Evolutionary conservation across 1,140 invertebrate species (phyloP).

Genomic region (Temnothorax longispinosus): DNA sequence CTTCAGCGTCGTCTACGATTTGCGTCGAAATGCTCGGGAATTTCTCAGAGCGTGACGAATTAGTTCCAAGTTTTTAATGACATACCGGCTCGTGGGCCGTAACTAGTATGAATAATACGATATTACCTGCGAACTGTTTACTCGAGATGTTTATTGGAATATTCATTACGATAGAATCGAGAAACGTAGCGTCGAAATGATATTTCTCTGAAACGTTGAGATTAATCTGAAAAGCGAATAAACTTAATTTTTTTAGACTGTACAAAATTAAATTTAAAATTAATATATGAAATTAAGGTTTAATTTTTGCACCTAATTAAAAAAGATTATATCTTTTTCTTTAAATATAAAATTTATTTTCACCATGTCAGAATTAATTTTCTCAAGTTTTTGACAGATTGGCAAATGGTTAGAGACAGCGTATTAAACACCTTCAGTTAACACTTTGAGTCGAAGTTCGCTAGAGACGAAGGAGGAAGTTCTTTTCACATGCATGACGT

Average conservation of each 20-base stretch:
- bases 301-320: background rate
- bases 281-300: background rate
- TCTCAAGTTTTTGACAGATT: background rate
- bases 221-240: background rate
- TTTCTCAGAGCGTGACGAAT: constrained; percentile 38
- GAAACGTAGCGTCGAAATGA: background rate
- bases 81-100: background rate
- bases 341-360: background rate
- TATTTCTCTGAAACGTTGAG: background rate
- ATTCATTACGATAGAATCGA: background rate
- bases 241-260: background rate
- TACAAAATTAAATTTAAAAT: background rate
- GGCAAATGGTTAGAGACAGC: background rate
- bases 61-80: constrained; percentile 27
- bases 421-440: constrained; percentile 27
- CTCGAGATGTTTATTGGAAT: constrained; percentile 1
- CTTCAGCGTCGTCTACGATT: background rate
- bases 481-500: background rate
- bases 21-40: background rate
- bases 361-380: background rate
- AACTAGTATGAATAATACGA: background rate
- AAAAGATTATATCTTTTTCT: background rate
- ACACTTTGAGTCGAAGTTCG: background rate
- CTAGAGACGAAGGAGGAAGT: background rate
- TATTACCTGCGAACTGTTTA: constrained; percentile 17